Percentiles rank a stretch among this genome's conserved stretches.
phyloP scores from a whole-genome alignment of 2,888 invertebrate genomes.

The Amphimallon solstitiale region DNA sequence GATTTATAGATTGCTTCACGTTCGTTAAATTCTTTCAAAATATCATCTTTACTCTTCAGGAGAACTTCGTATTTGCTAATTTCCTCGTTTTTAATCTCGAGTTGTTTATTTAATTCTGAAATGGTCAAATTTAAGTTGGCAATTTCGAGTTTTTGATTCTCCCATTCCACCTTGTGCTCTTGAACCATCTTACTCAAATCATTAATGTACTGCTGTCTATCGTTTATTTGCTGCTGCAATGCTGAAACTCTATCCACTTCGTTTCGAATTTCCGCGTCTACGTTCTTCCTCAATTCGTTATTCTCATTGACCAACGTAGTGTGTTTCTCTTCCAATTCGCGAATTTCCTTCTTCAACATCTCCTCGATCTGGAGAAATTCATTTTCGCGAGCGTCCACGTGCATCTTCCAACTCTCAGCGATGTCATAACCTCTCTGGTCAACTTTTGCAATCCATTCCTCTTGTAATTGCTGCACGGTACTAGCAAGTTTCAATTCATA shows the following conservation, averaged over 20 bases:
- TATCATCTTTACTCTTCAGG: background rate
- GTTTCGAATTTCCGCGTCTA: conserved; percentile 60
- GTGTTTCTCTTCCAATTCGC: conserved; percentile 63
- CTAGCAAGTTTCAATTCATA: conserved; percentile 54
- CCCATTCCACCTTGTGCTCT: conserved; percentile 52
- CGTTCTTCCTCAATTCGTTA: conserved; percentile 60
- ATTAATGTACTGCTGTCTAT: conserved; percentile 54
- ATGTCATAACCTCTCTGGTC: conserved; percentile 76
- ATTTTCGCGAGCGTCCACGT: conserved; percentile 71
- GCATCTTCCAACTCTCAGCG: conserved; percentile 76
- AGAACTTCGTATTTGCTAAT: background rate
- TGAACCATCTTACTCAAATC: conserved; percentile 52
- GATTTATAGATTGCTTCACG: background rate
- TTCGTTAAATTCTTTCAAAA: conserved; percentile 5
- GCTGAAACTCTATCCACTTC: conserved; percentile 59
- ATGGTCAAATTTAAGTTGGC: background rate
- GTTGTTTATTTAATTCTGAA: conserved; percentile 24
- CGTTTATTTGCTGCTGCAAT: conserved; percentile 58
- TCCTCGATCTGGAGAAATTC: conserved; percentile 69
- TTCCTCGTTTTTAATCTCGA: conserved; percentile 1
- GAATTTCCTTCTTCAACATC: conserved; percentile 66
- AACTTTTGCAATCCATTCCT: conserved; percentile 66
- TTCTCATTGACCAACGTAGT: conserved; percentile 60
- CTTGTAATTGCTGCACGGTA: conserved; percentile 52
- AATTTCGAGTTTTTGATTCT: conserved; percentile 40